phyloP scores from a whole-genome alignment of 2,888 invertebrate species.

The Entomobrya multifasciata region DNA sequence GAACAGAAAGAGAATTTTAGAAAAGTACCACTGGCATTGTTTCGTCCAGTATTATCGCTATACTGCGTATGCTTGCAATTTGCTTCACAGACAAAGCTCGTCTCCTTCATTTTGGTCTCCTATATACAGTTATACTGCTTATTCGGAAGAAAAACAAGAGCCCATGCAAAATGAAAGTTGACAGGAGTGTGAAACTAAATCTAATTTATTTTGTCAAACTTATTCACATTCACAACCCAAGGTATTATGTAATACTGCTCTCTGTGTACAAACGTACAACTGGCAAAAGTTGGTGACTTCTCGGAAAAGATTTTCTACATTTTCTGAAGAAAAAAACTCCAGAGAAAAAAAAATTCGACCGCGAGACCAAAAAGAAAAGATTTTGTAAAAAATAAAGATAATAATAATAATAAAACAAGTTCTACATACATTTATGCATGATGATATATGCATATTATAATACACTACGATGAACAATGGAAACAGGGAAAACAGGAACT shows the following conservation, averaged over 20 bases:
- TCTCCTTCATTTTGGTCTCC: too few species aligned
- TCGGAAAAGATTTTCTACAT: slow-evolving; percentile 33
- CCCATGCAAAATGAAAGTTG: slow-evolving; percentile 68
- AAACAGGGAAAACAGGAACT: too few species aligned
- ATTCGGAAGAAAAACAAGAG: slow-evolving; percentile 24
- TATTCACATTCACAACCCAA: slow-evolving; percentile 71
- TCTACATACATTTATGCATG: too few species aligned
- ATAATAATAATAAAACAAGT: slow-evolving; percentile 17
- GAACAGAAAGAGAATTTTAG: not conserved
- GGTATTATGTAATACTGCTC: slow-evolving; percentile 25
- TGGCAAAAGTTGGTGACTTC: slow-evolving; percentile 32
- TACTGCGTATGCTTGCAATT: too few species aligned
- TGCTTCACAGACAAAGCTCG: too few species aligned
- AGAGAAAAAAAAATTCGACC: slow-evolving; percentile 45
- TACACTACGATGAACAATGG: too few species aligned
- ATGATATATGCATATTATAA: too few species aligned
- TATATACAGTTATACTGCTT: too few species aligned
- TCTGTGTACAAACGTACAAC: not conserved
- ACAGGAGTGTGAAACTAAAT: slow-evolving; percentile 72
- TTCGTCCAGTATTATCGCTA: not conserved
- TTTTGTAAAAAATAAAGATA: slow-evolving; percentile 21
- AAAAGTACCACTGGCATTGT: not conserved
- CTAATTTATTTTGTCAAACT: slow-evolving; percentile 74
- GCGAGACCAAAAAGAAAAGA: not conserved
- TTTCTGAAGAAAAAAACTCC: slow-evolving; percentile 16